Percentiles rank a stretch among this genome's conserved stretches.
Evolutionary conservation across 37 sponge, comb jelly and placozoan species (phyloP).

Genomic region (Tethya wilhelma): DNA sequence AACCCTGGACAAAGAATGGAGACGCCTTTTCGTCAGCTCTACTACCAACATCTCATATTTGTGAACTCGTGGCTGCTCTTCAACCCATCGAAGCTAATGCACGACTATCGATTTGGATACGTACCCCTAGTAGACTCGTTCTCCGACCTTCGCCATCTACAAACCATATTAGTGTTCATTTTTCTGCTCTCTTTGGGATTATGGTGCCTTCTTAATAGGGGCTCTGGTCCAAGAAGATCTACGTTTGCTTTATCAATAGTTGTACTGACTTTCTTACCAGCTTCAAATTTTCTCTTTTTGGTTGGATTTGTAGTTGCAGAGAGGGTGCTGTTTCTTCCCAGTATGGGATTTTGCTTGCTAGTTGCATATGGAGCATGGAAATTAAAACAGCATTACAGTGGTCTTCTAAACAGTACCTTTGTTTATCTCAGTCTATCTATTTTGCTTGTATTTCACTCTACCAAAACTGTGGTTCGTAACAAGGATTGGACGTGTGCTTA

Average conservation of each 20-base stretch:
- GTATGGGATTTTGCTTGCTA: constrained; percentile 57
- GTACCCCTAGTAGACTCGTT: constrained; percentile 71
- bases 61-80: constrained; percentile 80
- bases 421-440: constrained; percentile 29
- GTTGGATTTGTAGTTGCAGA: constrained; percentile 97
- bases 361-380: constrained; percentile 24
- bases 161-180: constrained; percentile 60
- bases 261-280: constrained; percentile 86
- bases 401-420: not conserved
- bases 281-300: constrained; percentile 88
- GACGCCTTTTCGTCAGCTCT: constrained; percentile 81
- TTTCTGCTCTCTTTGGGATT: constrained; percentile 15
- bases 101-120: constrained; percentile 88
- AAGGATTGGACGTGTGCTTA: constrained; percentile 70
- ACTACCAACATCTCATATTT: constrained; percentile 77
- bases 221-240: not conserved
- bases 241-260: constrained; percentile 66
- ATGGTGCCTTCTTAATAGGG: not conserved
- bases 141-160: constrained; percentile 65
- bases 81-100: constrained; percentile 68
- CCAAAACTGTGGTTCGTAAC: constrained; percentile 70
- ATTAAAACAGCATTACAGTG: not conserved
- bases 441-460: constrained; percentile 37
- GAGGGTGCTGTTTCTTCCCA: constrained; percentile 87
- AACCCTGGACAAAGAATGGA: constrained; percentile 72